Evolutionary conservation across 2,888 invertebrate species (phyloP), one percentile per base, ranked within the genome.

Genomic region (Sarcophaga caerulescens): DNA sequence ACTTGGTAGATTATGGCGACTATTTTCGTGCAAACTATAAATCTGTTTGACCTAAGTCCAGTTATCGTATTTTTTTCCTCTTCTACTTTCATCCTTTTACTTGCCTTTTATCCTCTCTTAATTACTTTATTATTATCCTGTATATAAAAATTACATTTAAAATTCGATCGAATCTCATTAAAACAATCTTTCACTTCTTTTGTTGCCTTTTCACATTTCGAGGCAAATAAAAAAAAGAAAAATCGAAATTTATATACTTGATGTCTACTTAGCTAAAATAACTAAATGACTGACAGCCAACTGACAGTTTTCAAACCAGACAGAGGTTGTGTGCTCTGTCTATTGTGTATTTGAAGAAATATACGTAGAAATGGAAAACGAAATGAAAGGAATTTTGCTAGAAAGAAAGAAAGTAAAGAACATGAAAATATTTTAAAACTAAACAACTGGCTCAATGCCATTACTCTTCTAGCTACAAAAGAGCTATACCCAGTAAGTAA

Each of bases 281-380:
- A 68, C 74, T 78, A 69, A 79, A 78, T 84, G 83, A 81, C 62
- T 84, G 80, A 77, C 84, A 70, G 59, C 60, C 66, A 69, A 77
- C 52, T 73, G 77, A 45, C 82, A 73, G 59, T 62, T 73, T 69
- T 62, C 62, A 44, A 62, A 81, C 65, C 77, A 77, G 77, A 73
- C 71, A 73, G 66, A 68, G 60, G 62, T 76, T 70, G 47, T 75
- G 75, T 35, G 35, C 35, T 35, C 35, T 35, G 35, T 35, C 35
- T 35, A 35, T 35, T 35, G 35, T 35, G 10, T 35, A 35, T 10
- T 35, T 35, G 10, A 35, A 35, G 35, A 62, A 45, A 25, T 62
- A 19, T 5, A 63, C 12, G 3, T 35, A 45, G 23, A 62, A 65
- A 21, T 62, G 57, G n/a, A 57, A 69, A 25, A 47, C 5, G 19